A percentile compares a stretch with the other conserved stretches of the same genome.
These are phyloP conservation scores for Lasaia peninsularis DNA, from an alignment of 1,140 invertebrate species.

Conservation along the genomic window DNA sequence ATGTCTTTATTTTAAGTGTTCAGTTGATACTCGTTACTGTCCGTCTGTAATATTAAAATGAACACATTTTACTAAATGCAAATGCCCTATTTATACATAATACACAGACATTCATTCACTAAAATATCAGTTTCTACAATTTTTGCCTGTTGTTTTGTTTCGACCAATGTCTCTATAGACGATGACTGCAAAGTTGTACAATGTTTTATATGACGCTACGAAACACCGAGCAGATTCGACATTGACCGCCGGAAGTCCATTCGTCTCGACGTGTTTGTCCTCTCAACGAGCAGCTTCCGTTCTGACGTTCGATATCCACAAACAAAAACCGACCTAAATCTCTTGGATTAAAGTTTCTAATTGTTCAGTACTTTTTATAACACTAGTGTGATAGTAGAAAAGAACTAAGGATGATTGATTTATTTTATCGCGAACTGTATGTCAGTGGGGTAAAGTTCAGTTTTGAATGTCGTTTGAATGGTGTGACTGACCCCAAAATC, in stretches of 20 bases:
- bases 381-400: slow-evolving; percentile 1
- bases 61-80: too few species aligned
- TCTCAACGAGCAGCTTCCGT: slow-evolving; percentile 51
- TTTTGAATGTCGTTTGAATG: neutral
- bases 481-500: slow-evolving; percentile 9
- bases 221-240: slow-evolving; percentile 25
- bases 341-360: neutral
- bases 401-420: neutral
- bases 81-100: too few species aligned
- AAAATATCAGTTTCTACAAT: too few species aligned
- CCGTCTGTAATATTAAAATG: too few species aligned
- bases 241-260: slow-evolving; percentile 57
- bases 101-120: too few species aligned
- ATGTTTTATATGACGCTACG: neutral
- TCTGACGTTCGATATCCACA: slow-evolving; percentile 16
- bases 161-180: neutral
- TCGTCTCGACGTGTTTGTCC: slow-evolving; percentile 44
- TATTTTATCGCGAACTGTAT: neutral
- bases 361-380: neutral
- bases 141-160: too few species aligned
- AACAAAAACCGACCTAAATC: slow-evolving; percentile 13
- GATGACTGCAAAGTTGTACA: neutral
- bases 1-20: too few species aligned
- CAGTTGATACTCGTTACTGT: too few species aligned
- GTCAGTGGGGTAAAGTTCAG: neutral